Base-by-base conservation (phyloP, 2,888 invertebrate genomes). In the Ectemnius cavifrons region DNA sequence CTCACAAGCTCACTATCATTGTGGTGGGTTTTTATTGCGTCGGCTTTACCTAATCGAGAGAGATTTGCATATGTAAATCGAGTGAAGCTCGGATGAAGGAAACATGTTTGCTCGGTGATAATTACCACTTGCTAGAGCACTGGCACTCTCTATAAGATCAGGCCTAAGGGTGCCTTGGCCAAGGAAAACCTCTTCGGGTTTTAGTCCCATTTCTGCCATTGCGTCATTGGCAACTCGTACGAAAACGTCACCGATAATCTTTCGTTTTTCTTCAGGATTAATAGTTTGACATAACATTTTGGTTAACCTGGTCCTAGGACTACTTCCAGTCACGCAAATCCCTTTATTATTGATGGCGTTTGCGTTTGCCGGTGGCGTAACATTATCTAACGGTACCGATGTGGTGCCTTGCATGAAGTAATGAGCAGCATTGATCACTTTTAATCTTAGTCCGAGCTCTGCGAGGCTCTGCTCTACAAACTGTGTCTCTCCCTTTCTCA, bases 191-290 rank as follows among this genome's bases (percentile, higher is more conserved):
- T 99, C 97, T 87, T 98, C 97, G 23, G 97, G 96, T 88, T 97
- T 96, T 78, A 99, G 92, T 87, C 97, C 96, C 88, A 98, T 93
- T 88, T 97, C 97, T 58, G 94, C 93, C 87, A 98, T 95, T 78
- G 97, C 95, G 89, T 98, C 97, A 92, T 97, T 96, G 46, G 98
- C 97, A 85, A 98, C 95, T 92, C 95, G 95, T 78, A 99, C 98
- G 92, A 99, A 99, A 67, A 99, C 97, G 92, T 99, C 99, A 18
- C 99, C 99, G 89, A 99, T 99, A 88, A 99, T 99, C 92, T 97
- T 97, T 77, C 99, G 94, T 90, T 99, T 99, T 91, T 98, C 98
- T 92, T 99, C 99, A 0, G 99, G 99, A 91, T 96, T 95, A n/a
- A 94, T 92, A 18, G 96, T 94, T 92, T 95, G 95, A 89, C 97